These are phyloP conservation scores for Bothrops alternatus DNA, from an alignment of 2,797 vertebrate genomes.

Conservation along the genomic window DNA sequence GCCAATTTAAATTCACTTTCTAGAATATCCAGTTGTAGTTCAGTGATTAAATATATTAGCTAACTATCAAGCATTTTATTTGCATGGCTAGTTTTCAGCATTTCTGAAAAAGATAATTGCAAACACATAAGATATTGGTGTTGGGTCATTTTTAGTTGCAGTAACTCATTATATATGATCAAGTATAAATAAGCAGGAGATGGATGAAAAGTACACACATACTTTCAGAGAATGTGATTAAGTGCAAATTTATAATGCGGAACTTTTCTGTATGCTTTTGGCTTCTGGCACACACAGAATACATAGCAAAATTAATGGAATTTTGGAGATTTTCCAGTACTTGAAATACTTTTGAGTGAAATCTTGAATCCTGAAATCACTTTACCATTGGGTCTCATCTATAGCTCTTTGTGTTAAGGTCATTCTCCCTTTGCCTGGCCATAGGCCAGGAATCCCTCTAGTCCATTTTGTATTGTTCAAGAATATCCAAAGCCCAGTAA, in stretches of 20 bases:
- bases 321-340: neutral
- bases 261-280: neutral
- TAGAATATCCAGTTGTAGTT: neutral
- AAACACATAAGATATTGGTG: neutral
- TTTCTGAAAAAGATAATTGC: neutral
- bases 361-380: neutral
- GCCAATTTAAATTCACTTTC: neutral
- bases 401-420: neutral
- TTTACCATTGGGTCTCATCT: neutral
- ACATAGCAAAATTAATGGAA: neutral
- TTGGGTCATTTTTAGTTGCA: neutral
- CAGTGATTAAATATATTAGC: neutral
- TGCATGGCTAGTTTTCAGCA: neutral
- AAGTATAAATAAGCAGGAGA: neutral
- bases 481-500: neutral
- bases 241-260: neutral
- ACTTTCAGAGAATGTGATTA: neutral
- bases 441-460: neutral
- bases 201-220: neutral
- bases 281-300: neutral
- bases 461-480: neutral
- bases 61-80: neutral
- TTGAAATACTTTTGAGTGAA: neutral
- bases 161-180: neutral
- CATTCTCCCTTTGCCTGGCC: neutral